Conservation (phyloP, 2,888 invertebrate species). For the Galerucella calmariensis region DNA sequence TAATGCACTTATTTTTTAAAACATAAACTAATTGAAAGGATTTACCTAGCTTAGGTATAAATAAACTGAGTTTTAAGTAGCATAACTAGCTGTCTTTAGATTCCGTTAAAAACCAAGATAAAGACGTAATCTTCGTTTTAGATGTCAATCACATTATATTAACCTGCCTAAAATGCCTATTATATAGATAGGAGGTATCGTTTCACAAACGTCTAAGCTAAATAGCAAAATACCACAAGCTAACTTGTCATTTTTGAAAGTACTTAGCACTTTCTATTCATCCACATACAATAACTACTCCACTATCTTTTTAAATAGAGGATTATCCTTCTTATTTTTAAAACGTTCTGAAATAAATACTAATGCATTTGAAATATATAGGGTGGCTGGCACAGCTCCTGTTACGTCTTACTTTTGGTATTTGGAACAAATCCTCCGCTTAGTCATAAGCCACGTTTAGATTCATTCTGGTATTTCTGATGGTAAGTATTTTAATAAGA, state of each 20-base stretch:
- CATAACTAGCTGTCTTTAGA: no score
- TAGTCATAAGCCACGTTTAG: no score
- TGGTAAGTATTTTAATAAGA: no score
- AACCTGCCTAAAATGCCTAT: background rate
- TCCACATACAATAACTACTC: conserved; percentile 34
- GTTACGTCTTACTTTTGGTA: no score
- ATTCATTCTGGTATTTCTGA: no score
- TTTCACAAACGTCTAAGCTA: background rate
- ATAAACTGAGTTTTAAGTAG: no score
- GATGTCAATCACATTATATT: background rate
- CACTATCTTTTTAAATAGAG: conserved; percentile 21
- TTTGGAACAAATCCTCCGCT: background rate
- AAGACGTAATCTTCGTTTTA: background rate
- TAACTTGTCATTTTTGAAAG: conserved; percentile 12
- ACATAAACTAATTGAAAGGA: no score
- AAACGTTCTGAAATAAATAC: conserved; percentile 6
- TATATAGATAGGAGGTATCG: conserved; percentile 5
- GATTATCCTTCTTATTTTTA: conserved; percentile 9
- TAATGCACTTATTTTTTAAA: no score
- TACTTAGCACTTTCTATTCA: conserved; percentile 36
- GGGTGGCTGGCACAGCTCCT: background rate
- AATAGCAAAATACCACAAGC: conserved; percentile 1
- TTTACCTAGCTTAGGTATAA: no score
- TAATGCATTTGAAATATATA: background rate
- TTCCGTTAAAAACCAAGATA: background rate